A percentile compares a stretch with the other conserved stretches of the same genome.
Evolutionary conservation across 2,888 invertebrate species (phyloP).

Genomic region (Sclerodermus sp.): DNA sequence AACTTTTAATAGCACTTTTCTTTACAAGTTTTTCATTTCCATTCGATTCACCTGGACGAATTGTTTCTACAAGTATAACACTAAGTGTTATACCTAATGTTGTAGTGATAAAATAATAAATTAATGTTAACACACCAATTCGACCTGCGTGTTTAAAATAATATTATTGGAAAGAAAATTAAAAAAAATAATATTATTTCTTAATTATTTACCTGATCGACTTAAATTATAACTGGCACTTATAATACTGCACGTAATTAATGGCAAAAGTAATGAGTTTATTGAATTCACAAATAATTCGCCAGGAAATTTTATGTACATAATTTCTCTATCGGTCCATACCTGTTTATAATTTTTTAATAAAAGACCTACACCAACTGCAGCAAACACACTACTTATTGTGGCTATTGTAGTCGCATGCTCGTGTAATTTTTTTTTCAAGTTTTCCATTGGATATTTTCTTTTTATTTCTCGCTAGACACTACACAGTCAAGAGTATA

Average conservation of each 20-base stretch:
- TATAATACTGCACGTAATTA: conserved; percentile 87
- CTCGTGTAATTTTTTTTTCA: neutral
- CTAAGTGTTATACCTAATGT: conserved; percentile 85
- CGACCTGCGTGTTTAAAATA: conserved; percentile 30
- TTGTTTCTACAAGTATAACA: conserved; percentile 83
- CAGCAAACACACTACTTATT: conserved; percentile 35
- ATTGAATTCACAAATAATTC: conserved; percentile 93
- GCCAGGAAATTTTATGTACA: conserved; percentile 93
- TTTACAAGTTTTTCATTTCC: conserved; percentile 8
- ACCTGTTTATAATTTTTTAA: conserved; percentile 50
- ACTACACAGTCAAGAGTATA: too few relatives aligned
- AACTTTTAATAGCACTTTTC: conserved; percentile 60
- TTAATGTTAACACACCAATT: conserved; percentile 46
- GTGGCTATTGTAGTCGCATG: conserved; percentile 35
- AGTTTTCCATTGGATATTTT: too few relatives aligned
- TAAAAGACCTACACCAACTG: conserved; percentile 35
- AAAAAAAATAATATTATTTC: neutral
- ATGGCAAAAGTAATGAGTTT: conserved; percentile 90
- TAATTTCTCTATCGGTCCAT: conserved; percentile 80
- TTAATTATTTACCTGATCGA: conserved; percentile 39
- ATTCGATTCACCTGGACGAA: conserved; percentile 73
- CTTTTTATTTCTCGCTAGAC: too few relatives aligned
- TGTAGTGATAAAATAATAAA: conserved; percentile 91
- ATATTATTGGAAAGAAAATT: neutral
- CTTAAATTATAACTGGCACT: conserved; percentile 59